Percentiles rank a stretch among this genome's conserved stretches.
Evolutionary conservation across 2,113 vertebrate genomes (phyloP).

Genomic region (Poicephalus meyeri): DNA sequence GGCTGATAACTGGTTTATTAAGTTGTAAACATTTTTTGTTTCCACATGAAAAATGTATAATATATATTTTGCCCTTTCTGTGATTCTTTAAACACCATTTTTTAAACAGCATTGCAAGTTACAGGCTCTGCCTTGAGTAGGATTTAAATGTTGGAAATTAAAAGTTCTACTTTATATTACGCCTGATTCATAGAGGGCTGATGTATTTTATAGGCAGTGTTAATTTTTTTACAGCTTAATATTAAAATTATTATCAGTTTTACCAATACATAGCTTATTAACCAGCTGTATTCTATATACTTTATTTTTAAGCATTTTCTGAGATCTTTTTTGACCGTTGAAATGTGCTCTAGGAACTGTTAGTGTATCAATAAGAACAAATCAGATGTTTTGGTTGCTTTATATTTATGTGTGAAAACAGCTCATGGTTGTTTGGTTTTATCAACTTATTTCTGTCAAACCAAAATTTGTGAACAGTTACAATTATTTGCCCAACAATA

Average conservation of each 20-base stretch:
- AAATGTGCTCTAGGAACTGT: neutral
- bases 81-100: neutral
- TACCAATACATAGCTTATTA: neutral
- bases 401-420: neutral
- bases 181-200: neutral
- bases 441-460: neutral
- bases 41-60: neutral
- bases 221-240: neutral
- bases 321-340: neutral
- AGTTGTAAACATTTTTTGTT: neutral
- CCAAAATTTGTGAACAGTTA: neutral
- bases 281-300: neutral
- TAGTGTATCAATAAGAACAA: neutral
- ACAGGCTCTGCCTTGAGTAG: neutral
- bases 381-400: neutral
- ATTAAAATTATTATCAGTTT: neutral
- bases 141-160: neutral
- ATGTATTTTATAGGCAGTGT: neutral
- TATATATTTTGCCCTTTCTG: neutral
- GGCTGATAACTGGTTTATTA: neutral
- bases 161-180: neutral
- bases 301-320: neutral
- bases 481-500: neutral
- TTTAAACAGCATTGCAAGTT: neutral
- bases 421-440: neutral